These are phyloP conservation scores for Lampris incognitus DNA, from an alignment of 2,113 vertebrate species.

Conservation along the genomic window DNA sequence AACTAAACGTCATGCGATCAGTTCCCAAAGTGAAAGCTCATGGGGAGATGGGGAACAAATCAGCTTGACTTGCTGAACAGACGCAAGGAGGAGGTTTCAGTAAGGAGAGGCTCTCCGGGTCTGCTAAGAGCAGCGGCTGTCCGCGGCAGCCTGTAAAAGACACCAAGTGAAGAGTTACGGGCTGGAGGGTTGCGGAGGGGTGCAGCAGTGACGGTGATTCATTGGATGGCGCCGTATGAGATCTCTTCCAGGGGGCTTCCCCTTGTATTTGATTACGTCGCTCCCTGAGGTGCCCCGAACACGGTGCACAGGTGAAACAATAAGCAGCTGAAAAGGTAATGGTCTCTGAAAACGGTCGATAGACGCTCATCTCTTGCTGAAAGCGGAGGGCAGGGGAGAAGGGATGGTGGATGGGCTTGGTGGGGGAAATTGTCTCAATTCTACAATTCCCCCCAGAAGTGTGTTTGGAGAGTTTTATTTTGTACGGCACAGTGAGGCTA, in stretches of 20 bases:
- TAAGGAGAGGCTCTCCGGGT: too few species aligned
- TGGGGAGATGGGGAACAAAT: too few species aligned
- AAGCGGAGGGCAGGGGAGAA: slow-evolving; percentile 11
- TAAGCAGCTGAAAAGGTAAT: slow-evolving; percentile 46
- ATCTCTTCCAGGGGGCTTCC: neutral
- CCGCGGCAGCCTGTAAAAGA: neutral
- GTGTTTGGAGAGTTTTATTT: neutral
- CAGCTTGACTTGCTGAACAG: too few species aligned
- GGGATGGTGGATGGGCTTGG: slow-evolving; percentile 9
- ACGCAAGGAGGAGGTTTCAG: too few species aligned
- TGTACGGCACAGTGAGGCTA: neutral
- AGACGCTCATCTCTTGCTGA: slow-evolving; percentile 36
- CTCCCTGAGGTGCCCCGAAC: slow-evolving; percentile 20
- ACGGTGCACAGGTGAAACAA: slow-evolving; percentile 15
- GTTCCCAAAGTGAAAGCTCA: too few species aligned
- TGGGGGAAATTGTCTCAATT: slow-evolving; percentile 20
- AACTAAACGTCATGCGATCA: too few species aligned
- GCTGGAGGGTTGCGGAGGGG: neutral
- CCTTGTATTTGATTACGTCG: slow-evolving; percentile 33
- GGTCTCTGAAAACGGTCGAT: slow-evolving; percentile 46
- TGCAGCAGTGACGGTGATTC: slow-evolving; percentile 19
- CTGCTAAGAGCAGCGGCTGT: neutral
- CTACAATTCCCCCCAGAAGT: neutral
- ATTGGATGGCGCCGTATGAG: slow-evolving; percentile 26
- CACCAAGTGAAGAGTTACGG: neutral